Percentiles rank a stretch among this genome's conserved stretches.
Evolutionary conservation across 2,888 invertebrate species (phyloP).

Genomic region (Trissonchulus latispiculum): DNA sequence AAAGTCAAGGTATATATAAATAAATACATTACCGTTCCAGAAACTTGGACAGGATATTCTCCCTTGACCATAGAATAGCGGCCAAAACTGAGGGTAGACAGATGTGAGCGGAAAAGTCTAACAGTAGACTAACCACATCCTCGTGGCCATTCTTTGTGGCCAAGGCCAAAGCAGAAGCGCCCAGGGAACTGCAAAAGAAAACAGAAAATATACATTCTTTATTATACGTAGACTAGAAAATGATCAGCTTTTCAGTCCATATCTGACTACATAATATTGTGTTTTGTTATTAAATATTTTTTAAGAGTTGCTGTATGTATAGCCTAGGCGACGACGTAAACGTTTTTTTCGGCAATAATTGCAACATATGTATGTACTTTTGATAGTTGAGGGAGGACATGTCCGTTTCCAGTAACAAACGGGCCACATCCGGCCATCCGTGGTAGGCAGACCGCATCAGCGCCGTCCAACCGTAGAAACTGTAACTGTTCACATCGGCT

Average conservation of each 20-base stretch:
- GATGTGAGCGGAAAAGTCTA: constrained; percentile 32
- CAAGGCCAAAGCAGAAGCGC: constrained; percentile 42
- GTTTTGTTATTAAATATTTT: too few species aligned
- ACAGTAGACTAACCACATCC: constrained; percentile 38
- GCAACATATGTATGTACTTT: too few species aligned
- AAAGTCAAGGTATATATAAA: too few species aligned
- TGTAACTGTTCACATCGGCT: constrained; percentile 33
- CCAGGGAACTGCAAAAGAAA: constrained; percentile 31
- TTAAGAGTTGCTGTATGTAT: too few species aligned
- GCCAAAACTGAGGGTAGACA: background rate
- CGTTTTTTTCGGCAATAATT: too few species aligned
- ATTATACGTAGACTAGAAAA: too few species aligned
- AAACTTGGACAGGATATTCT: background rate
- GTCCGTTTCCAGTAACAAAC: background rate
- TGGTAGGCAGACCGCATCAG: constrained; percentile 49
- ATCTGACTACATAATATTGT: too few species aligned
- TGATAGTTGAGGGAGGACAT: background rate
- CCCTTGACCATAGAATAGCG: background rate
- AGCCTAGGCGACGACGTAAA: too few species aligned
- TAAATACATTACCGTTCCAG: constrained; percentile 6
- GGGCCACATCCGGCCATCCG: constrained; percentile 37
- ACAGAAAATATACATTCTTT: background rate
- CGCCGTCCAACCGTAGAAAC: constrained; percentile 48
- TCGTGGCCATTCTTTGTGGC: constrained; percentile 45
- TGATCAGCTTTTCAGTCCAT: too few species aligned